phyloP scores from a whole-genome alignment of 2,113 vertebrate species.

The Otolemur garnettii region DNA sequence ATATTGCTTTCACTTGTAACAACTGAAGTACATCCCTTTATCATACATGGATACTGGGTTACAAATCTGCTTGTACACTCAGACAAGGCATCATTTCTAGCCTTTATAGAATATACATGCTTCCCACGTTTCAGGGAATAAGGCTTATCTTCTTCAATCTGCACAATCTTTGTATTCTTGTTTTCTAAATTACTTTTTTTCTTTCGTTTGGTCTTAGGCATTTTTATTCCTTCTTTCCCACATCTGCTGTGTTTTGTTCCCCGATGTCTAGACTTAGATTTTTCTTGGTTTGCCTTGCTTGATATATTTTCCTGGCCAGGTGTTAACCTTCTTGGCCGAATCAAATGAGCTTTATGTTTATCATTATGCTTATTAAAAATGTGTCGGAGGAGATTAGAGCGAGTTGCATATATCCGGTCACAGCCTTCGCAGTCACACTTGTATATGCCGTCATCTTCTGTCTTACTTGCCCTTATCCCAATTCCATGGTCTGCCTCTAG shows the following conservation, averaged over 20 bases:
- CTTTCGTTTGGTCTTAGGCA: constrained; percentile 89
- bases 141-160: constrained; percentile 87
- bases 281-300: constrained; percentile 90
- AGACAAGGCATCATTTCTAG: constrained; percentile 92
- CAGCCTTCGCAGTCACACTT: constrained; percentile 97
- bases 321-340: constrained; percentile 91
- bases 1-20: constrained; percentile 95
- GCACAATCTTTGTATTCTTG: constrained; percentile 84
- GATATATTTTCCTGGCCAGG: constrained; percentile 90
- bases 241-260: constrained; percentile 88
- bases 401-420: constrained; percentile 95
- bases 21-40: constrained; percentile 96
- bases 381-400: constrained; percentile 96
- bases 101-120: constrained; percentile 91
- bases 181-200: constrained; percentile 83
- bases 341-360: constrained; percentile 92
- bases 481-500: constrained; percentile 93
- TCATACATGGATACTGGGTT: constrained; percentile 97
- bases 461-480: constrained; percentile 87
- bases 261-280: constrained; percentile 88
- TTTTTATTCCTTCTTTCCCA: constrained; percentile 92
- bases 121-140: constrained; percentile 90
- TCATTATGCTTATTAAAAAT: constrained; percentile 97
- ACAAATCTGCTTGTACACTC: constrained; percentile 94
- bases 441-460: constrained; percentile 91